phyloP scores from a whole-genome alignment of 2,888 invertebrate genomes.

The Cataglyphis altisquamis region DNA sequence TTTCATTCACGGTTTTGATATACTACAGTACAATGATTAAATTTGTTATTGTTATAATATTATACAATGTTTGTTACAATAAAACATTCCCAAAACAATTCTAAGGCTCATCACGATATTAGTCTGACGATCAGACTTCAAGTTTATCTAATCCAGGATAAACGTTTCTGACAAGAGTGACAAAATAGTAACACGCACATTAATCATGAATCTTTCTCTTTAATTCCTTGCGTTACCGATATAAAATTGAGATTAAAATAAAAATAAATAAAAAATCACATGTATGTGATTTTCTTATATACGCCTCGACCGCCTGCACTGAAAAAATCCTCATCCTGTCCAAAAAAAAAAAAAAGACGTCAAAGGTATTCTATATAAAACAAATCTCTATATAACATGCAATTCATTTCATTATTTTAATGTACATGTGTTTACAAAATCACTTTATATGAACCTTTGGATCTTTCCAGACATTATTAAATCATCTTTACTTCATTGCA shows the following conservation, averaged over 20 bases:
- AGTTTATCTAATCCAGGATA: conserved; percentile 60
- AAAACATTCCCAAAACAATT: conserved; percentile 74
- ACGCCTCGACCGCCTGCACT: conserved; percentile 65
- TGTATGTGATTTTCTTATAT: conserved; percentile 46
- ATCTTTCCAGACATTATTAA: conserved; percentile 18
- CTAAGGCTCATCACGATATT: conserved; percentile 71
- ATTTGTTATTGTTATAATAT: conserved; percentile 73
- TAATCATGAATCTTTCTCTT: conserved; percentile 61
- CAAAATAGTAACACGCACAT: conserved; percentile 76
- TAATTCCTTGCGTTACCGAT: conserved; percentile 54
- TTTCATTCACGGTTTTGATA: conserved; percentile 72
- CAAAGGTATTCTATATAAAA: conserved; percentile 58
- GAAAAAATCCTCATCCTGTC: conserved; percentile 67
- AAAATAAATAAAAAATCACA: conserved; percentile 68
- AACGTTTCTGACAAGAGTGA: conserved; percentile 61
- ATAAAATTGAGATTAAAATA: conserved; percentile 64
- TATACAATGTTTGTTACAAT: conserved; percentile 79
- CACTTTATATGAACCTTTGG: neutral
- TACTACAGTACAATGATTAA: conserved; percentile 78
- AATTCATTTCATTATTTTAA: conserved; percentile 23
- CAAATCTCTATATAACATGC: conserved; percentile 72
- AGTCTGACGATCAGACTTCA: conserved; percentile 67
- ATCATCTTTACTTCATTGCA: neutral
- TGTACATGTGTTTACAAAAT: conserved; percentile 22
- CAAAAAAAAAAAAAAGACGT: conserved; percentile 54